Evolutionary conservation across 2,888 invertebrate species (phyloP), one percentile per base, ranked within the genome.

Genomic region (Ctenicera cuprea): DNA sequence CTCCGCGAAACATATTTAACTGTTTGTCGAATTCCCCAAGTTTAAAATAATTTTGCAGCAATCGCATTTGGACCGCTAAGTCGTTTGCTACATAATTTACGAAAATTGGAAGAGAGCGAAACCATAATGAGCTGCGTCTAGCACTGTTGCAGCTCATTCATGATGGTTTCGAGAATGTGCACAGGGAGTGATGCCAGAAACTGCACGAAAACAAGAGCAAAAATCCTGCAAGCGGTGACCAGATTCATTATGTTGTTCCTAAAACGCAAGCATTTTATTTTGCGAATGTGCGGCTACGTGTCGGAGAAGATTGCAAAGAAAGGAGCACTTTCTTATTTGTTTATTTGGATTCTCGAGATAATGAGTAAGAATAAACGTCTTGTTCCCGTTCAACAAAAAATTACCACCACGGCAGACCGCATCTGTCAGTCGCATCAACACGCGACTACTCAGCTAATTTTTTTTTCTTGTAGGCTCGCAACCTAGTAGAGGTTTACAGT

Each of bases 351-450:
- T 69, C 50, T 30, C 45, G 33, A 38, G 69, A 62, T 69, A 62
- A 69, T 62, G 69, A 61, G 59, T 43, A 68, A 68, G 68, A 69
- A 69, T 41, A 57, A 66, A 66, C 66, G 66, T 45, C 64, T 64
- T 64, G 69, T 69, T 69, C 59, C 54, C 43, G 50, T 69, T 22
- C 26, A n/a, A 8, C 18, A 62, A 62, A 61, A 69, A 65, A 65
- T 62, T 62, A 38, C 37, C 59, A 59, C 43, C 43, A 62, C 62
- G 43, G 62, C 38, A 20, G 41, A 62, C 62, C 62, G 59, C 67
- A 59, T 68, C 67, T 68, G 57, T 68, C 59, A 57, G 59, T 59
- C 43, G 43, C 59, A 45, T 68, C 67, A 68, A 59, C 67, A 68
- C 67, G 67, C 67, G 57, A 68, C 54, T 68, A 22, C 43, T 68